Base-by-base conservation (phyloP, 2,113 vertebrate species). In the Grallaria varia region DNA sequence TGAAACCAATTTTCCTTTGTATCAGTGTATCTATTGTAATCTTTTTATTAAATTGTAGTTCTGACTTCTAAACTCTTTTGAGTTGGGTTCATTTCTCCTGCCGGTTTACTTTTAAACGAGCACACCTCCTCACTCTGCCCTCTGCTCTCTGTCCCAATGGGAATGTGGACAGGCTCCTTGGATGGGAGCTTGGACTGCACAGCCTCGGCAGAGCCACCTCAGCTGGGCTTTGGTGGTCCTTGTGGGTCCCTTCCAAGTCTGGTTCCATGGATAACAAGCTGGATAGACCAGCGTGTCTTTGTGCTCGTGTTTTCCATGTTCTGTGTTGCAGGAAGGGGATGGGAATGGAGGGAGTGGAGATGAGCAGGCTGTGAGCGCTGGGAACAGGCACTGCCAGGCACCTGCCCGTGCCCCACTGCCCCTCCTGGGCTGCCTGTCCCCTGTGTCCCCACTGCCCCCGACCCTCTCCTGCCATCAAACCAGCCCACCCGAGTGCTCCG, bases 141-240 rank as follows among this genome's bases (percentile, higher is more conserved):
- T 5, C 1, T 33, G 11, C 35, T 44, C 17, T 7, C 39, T 50
- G 50, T 60, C 50, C 67, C 0, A 0, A 5, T 24, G 42, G 23
- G 21, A 75, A 42, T 50, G 67, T 72, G 31, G 30, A 31, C 39
- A 9, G 55, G 35, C 35, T 50, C 10, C 42, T 60, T 1, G 10
- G 30, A 21, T 7, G n/a, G 63, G 25, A 73, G 59, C 30, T 42
- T 23, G 30, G 62, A 28, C 53, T 47, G 47, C 58, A 28, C 11
- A 53, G 35, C 25, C 33, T 39, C 11, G 45, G 14, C 27, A 58
- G 49, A 30, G 25, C 37, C 12, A 17, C 0, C 4, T 60, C 8
- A 39, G 22, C 45, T 66, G 35, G 35, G 20, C 39, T 21, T 42
- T 22, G 28, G 8, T 40, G 28, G 14, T 64, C 28, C 62, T 64